Base-by-base conservation (phyloP, 2,113 vertebrate genomes). In the Galbula dea region DNA sequence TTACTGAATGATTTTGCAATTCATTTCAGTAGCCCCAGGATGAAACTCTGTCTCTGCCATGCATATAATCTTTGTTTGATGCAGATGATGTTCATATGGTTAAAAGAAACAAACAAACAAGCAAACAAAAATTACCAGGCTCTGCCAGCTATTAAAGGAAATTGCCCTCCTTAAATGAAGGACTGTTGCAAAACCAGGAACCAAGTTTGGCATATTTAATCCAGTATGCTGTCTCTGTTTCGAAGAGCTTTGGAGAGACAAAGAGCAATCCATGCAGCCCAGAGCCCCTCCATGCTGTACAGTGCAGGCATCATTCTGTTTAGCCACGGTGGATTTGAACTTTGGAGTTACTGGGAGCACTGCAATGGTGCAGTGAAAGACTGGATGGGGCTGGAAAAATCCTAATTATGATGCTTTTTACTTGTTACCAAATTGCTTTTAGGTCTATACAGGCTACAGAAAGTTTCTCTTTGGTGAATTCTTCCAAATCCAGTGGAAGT, bases 1-100 rank as follows among this genome's bases (percentile, higher is more conserved):
- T 85, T 93, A 73, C 58, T 46, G 57, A 71, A 39, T 32, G 27
- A 52, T 75, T 91, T 69, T 83, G 58, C 71, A 74, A 77, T 77
- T 89, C 51, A 63, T 87, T 94, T 91, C 52, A 71, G 34, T 83
- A 73, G 93, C 82, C 63, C 36, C 27, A 21, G 89, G 93, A 87
- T 57, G 72, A 88, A 92, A 85, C 39, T 58, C 67, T 74, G 12
- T 73, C 59, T 74, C 63, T 83, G 46, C 68, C 63, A 63, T 0
- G 0, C 30, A 3, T 27, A 51, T 27, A 62, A 32, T 58, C 59
- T 69, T 79, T 17, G 6, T 15, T 23, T 66, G 73, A 39, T 91
- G 54, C 12, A 92, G 63, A 85, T 92, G 49, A 62, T 9, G 21
- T 63, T 89, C 9, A 1, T 62, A 16, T 4, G 6, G 54, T 61